Evolutionary conservation across 1,140 invertebrate genomes (phyloP), one percentile per base, ranked within the genome.

Genomic region (Lepidurus couesii): DNA sequence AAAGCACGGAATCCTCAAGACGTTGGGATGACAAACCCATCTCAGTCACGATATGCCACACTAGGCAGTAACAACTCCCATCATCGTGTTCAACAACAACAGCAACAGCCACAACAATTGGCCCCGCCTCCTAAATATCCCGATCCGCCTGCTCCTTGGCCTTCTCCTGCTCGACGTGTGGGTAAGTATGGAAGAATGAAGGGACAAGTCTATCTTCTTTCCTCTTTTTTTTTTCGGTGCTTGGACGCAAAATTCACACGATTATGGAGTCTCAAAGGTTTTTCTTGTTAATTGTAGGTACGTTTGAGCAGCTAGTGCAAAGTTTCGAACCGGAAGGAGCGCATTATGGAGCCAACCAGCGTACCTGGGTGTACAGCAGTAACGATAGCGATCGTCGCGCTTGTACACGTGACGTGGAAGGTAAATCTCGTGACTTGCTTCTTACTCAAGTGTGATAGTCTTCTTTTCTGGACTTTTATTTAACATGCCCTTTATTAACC

Each of bases 1-100:
- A 95, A 95, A 85, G 89, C 90, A 73, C 53, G 53, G 53, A 65
- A 65, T 65, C 53, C 53, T 13, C 53, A 13, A 65, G 53, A 65
- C 53, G 53, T 21, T 9, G 53, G 16, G 7, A 65, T n/a, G 53
- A 65, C 53, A 13, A 65, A 65, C 53, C 53, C 53, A 65, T 65
- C 53, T 21, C 53, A 13, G 53, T 65, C 53, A 65, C 53, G 53
- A 65, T 65, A 65, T 21, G 53, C 53, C 53, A 65, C 53, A 21
- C 53, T 65, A 65, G 53, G 53, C 53, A 65, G 73, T 44, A 78
- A 73, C 42, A 75, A 79, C 73, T 75, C 78, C 4, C 78, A 74
- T 7, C 43, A 44, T 44, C 73, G 42, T 6, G 16, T 13, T 1
- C 24, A 24, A 26, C 73, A 44, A 45, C 78, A 42, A 7, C 77